Evolutionary conservation across 1,140 invertebrate genomes (phyloP).

Genomic region (Archivesica marissinica): DNA sequence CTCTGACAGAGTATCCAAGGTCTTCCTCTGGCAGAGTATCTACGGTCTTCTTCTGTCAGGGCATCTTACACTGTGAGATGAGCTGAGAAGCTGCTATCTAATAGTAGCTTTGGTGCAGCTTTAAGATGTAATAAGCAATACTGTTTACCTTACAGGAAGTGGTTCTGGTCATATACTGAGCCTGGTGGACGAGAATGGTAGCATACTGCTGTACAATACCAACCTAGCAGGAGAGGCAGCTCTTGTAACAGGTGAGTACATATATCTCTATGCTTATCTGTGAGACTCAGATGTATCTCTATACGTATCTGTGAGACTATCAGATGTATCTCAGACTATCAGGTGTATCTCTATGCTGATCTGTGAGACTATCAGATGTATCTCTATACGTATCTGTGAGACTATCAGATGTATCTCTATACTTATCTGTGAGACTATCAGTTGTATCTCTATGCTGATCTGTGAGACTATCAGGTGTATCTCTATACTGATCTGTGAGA

Average conservation of each 20-base stretch:
- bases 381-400: too few relatives aligned
- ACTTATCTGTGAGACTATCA: too few relatives aligned
- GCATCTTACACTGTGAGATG: background rate
- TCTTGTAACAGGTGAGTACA: conserved; percentile 69
- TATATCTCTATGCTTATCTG: background rate
- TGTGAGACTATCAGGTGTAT: too few relatives aligned
- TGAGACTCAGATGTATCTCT: too few relatives aligned
- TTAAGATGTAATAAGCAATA: background rate
- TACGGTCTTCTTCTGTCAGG: background rate
- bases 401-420: too few relatives aligned
- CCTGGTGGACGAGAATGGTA: conserved; percentile 93
- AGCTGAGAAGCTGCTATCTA: background rate
- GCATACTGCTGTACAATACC: conserved; percentile 88
- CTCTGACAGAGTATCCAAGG: background rate
- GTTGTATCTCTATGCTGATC: too few relatives aligned
- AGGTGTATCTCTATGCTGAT: too few relatives aligned
- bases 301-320: too few relatives aligned
- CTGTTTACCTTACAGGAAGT: background rate
- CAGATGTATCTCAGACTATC: too few relatives aligned
- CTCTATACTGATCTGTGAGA: too few relatives aligned
- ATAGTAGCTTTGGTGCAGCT: background rate
- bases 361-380: too few relatives aligned
- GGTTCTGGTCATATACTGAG: conserved; percentile 87
- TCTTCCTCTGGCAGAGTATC: background rate
- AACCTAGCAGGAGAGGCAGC: conserved; percentile 68